phyloP scores from a whole-genome alignment of 2,888 invertebrate species.

The Buathra laborator region DNA sequence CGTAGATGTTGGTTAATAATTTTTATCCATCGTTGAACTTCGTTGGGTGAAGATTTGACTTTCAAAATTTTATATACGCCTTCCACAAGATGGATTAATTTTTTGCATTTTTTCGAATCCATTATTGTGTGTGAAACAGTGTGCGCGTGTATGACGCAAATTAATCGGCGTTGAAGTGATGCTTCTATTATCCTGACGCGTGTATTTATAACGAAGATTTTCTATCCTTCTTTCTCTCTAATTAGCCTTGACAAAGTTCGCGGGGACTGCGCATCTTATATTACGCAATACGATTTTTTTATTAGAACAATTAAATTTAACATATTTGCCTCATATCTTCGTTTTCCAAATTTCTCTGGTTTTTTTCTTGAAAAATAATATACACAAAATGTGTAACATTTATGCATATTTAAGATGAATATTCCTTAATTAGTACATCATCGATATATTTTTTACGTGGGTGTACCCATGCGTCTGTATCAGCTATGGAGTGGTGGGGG shows the following conservation, averaged over 20 bases:
- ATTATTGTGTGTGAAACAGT: background rate
- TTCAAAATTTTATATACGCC: background rate
- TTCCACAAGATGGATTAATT: background rate
- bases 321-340: background rate
- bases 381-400: background rate
- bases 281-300: background rate
- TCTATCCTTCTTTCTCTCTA: background rate
- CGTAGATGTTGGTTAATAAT: background rate
- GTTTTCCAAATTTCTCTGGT: background rate
- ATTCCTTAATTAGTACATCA: too few relatives aligned
- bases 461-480: too few relatives aligned
- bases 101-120: constrained; percentile 5
- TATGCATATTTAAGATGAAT: background rate
- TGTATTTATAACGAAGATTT: background rate
- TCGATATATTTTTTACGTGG: too few relatives aligned
- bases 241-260: background rate
- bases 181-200: background rate
- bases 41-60: background rate
- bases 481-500: too few relatives aligned
- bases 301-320: background rate
- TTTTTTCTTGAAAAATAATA: background rate
- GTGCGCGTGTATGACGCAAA: background rate
- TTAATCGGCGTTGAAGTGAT: background rate
- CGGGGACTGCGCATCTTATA: background rate
- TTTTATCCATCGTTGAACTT: constrained; percentile 7